phyloP scores from a whole-genome alignment of 2,113 vertebrate species.

The Oreotrochilus melanogaster region DNA sequence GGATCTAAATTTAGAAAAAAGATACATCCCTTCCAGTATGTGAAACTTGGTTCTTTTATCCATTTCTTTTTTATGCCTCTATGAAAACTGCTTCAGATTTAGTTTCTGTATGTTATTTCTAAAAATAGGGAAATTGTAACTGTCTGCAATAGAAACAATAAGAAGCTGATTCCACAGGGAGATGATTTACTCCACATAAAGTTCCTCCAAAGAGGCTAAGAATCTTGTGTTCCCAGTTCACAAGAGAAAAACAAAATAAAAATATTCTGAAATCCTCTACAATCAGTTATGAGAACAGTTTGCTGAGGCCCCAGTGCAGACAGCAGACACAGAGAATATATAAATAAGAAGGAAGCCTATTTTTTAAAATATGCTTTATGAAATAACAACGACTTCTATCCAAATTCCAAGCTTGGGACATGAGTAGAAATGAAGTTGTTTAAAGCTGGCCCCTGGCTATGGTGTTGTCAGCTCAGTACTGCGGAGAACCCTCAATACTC shows the following conservation, averaged over 20 bases:
- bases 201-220: neutral
- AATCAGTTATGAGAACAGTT: neutral
- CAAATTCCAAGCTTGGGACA: neutral
- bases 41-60: neutral
- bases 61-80: neutral
- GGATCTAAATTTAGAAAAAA: neutral
- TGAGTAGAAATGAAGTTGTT: neutral
- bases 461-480: neutral
- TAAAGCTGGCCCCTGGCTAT: neutral
- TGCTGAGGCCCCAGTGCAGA: neutral
- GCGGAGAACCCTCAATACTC: neutral
- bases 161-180: neutral
- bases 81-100: neutral
- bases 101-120: neutral
- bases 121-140: neutral
- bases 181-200: neutral
- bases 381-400: neutral
- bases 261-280: conserved; percentile 5
- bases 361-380: neutral
- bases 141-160: conserved; percentile 3
- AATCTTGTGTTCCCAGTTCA: neutral
- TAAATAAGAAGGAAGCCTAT: neutral
- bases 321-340: neutral
- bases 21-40: neutral
- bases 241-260: neutral